Conservation (phyloP, 2,888 invertebrate species). For the Drepana falcataria region DNA sequence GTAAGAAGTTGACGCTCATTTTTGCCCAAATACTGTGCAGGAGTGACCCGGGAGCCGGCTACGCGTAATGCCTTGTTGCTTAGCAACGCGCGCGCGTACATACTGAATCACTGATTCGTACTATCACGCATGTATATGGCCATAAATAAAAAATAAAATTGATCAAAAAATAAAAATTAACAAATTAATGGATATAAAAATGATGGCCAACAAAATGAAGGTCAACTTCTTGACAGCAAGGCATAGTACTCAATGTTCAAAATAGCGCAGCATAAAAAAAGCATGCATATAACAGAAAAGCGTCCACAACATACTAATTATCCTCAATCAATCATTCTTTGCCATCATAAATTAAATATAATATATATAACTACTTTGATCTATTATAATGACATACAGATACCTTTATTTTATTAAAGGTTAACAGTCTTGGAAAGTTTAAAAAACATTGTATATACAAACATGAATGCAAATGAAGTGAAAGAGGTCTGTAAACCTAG, state of each 20-base stretch:
- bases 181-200: slow-evolving; percentile 82
- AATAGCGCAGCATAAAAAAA: slow-evolving; percentile 75
- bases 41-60: slow-evolving; percentile 74
- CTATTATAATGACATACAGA: too few species aligned
- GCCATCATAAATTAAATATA: too few species aligned
- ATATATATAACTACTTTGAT: too few species aligned
- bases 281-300: slow-evolving; percentile 65
- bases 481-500: too few species aligned
- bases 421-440: too few species aligned
- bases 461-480: too few species aligned
- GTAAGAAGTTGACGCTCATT: slow-evolving; percentile 93
- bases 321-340: slow-evolving; percentile 16
- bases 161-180: slow-evolving; percentile 76
- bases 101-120: slow-evolving; percentile 57
- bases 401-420: too few species aligned
- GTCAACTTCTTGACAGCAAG: slow-evolving; percentile 95
- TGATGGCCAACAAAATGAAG: slow-evolving; percentile 95
- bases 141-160: slow-evolving; percentile 61
- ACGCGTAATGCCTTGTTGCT: slow-evolving; percentile 70
- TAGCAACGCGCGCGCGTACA: slow-evolving; percentile 64
- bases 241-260: slow-evolving; percentile 73
- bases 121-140: slow-evolving; percentile 66
- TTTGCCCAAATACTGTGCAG: slow-evolving; percentile 83
- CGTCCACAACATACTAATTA: slow-evolving; percentile 26
- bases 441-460: too few species aligned